Percentiles rank a stretch among this genome's conserved stretches.
Conservation (phyloP, 2,797 vertebrate genomes). For the Acanthis flammea region DNA sequence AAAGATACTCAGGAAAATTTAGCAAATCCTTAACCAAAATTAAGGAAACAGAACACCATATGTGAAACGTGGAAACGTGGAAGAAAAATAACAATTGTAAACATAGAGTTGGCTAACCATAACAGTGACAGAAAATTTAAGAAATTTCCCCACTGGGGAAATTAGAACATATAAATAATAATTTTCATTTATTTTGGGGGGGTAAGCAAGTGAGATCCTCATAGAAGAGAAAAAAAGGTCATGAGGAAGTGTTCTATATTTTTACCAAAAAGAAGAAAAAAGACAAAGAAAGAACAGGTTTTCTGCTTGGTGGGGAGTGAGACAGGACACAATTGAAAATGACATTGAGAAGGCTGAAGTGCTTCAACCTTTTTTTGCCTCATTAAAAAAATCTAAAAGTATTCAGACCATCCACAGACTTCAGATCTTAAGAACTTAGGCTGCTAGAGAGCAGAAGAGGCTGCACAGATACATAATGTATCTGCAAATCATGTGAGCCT, state of each 20-base stretch:
- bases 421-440: not conserved
- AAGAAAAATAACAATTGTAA: not conserved
- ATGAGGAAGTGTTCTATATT: not conserved
- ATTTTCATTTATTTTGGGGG: not conserved
- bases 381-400: not conserved
- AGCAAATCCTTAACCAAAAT: not conserved
- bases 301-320: not conserved
- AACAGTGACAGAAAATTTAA: not conserved
- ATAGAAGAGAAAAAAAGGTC: not conserved
- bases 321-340: not conserved
- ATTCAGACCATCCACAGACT: not conserved
- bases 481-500: not conserved
- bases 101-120: not conserved
- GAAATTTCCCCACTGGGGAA: not conserved
- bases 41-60: not conserved
- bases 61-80: not conserved
- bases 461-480: not conserved
- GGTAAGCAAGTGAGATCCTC: not conserved
- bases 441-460: not conserved
- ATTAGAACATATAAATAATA: not conserved
- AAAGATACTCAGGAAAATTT: not conserved
- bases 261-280: not conserved
- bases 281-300: not conserved
- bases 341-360: not conserved
- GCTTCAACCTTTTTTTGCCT: not conserved